These are phyloP conservation scores for cattle (Bos taurus) DNA, from an alignment of 2,113 vertebrate genomes.

Conservation along the genomic window DNA sequence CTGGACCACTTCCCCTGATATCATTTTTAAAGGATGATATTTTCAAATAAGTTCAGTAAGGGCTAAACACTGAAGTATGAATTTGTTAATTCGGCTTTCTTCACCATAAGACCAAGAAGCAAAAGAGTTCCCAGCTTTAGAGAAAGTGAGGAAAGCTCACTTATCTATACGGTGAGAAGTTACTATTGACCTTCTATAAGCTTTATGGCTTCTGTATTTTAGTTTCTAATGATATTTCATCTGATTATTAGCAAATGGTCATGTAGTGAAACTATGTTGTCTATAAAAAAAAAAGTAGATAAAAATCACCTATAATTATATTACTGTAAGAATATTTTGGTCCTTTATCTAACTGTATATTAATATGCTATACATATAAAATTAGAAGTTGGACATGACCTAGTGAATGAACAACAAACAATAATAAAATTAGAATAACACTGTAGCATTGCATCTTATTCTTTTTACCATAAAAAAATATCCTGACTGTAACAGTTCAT, in stretches of 20 bases:
- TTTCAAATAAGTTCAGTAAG: neutral
- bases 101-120: neutral
- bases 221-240: neutral
- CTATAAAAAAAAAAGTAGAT: neutral
- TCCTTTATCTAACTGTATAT: neutral
- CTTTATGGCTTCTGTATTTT: neutral
- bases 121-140: neutral
- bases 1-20: neutral
- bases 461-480: neutral
- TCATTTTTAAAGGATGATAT: neutral
- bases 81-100: neutral
- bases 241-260: neutral
- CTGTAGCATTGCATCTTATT: neutral
- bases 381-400: neutral
- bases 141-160: neutral
- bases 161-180: neutral
- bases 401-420: neutral
- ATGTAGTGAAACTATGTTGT: neutral
- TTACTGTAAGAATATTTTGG: neutral
- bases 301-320: neutral
- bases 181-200: neutral
- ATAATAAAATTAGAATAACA: neutral
- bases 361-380: neutral
- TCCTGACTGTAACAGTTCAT: neutral
- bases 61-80: neutral